phyloP scores from a whole-genome alignment of 1,140 invertebrate genomes.

The Globodera ellingtonae region DNA sequence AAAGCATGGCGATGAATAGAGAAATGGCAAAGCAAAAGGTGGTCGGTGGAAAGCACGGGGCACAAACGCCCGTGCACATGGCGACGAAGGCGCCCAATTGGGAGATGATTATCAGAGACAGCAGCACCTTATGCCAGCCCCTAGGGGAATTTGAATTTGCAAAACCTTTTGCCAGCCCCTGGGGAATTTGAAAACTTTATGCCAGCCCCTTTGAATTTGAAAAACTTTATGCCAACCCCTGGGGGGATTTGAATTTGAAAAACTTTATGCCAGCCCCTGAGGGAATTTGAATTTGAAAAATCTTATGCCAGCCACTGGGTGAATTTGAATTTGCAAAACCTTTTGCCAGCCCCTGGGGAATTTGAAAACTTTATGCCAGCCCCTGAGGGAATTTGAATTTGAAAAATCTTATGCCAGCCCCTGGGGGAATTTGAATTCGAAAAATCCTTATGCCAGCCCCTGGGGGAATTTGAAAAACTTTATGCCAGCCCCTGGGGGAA shows the following conservation, averaged over 20 bases:
- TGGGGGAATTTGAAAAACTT: too few relatives aligned
- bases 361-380: not conserved
- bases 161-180: too few relatives aligned
- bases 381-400: not conserved
- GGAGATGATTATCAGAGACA: conserved; percentile 63
- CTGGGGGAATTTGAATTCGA: not conserved
- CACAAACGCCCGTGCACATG: conserved; percentile 62
- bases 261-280: conserved; percentile 61
- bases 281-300: not conserved
- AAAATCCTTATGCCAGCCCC: conserved; percentile 9
- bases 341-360: not conserved
- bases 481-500: too few relatives aligned
- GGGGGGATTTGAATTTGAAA: not conserved
- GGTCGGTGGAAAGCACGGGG: conserved; percentile 61
- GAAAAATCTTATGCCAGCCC: not conserved
- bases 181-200: conserved; percentile 39
- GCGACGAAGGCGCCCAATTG: conserved; percentile 60
- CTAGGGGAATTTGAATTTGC: not conserved
- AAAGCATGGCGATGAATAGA: conserved; percentile 59
- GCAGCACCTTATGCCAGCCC: conserved; percentile 62
- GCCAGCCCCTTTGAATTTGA: conserved; percentile 52
- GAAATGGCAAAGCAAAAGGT: conserved; percentile 63
- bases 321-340: not conserved
- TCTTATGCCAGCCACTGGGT: conserved; percentile 60
- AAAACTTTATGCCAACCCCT: conserved; percentile 60